These are phyloP conservation scores for Melanotaenia maccullochi DNA, from an alignment of 2,797 vertebrate genomes.

Conservation along the genomic window DNA sequence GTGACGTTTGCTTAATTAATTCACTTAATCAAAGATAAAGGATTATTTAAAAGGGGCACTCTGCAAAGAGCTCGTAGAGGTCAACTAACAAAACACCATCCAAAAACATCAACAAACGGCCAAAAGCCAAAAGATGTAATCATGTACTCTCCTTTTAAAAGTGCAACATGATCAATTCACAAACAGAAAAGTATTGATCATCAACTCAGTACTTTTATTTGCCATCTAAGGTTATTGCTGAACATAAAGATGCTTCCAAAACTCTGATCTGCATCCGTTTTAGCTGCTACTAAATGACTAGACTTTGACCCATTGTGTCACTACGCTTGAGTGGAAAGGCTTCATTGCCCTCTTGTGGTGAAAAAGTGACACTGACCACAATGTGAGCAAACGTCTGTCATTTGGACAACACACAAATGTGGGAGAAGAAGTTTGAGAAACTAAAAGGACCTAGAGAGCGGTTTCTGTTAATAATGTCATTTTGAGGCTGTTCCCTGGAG, in stretches of 20 bases:
- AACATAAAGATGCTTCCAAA: conserved; percentile 32
- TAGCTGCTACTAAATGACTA: conserved; percentile 49
- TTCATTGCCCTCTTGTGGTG: conserved; percentile 87
- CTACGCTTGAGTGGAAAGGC: conserved; percentile 78
- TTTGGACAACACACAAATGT: not conserved
- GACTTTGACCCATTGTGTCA: conserved; percentile 7
- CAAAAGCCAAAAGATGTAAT: not conserved
- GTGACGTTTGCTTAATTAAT: conserved; percentile 62
- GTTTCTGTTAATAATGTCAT: conserved; percentile 64
- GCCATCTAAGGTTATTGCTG: conserved; percentile 18
- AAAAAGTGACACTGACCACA: conserved; percentile 14
- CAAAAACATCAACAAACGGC: conserved; percentile 34
- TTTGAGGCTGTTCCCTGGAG: conserved; percentile 89
- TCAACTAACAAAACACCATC: conserved; percentile 52
- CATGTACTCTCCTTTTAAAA: not conserved
- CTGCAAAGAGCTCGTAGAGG: conserved; percentile 40
- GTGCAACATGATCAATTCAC: conserved; percentile 17
- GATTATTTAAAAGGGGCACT: conserved; percentile 57
- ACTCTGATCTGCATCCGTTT: conserved; percentile 47
- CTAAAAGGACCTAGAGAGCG: not conserved
- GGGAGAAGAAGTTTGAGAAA: not conserved
- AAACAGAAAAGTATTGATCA: conserved; percentile 45
- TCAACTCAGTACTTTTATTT: conserved; percentile 23
- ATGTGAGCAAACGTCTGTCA: conserved; percentile 8
- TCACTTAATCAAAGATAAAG: conserved; percentile 51